Base-by-base conservation (phyloP, 23 tunicate genomes). In the Halocynthia roretzi region DNA sequence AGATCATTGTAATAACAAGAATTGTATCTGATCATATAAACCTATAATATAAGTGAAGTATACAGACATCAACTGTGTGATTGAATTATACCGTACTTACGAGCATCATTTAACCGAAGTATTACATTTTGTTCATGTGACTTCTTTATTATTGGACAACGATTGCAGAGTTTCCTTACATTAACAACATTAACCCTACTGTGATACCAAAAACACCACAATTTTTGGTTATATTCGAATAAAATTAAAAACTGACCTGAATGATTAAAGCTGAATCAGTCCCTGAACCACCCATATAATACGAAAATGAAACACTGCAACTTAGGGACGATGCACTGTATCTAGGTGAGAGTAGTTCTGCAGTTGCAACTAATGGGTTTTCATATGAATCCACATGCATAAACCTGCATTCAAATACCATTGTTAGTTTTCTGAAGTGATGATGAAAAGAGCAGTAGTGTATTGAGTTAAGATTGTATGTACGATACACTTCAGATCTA, bases 331-430 rank as follows among this genome's bases (percentile, higher is more conserved):
- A 82, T 75, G 78, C 62, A 12, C 89, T 83, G 23, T 74, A 75
- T 52, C 79, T 79, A 6, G 92, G 92, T 58, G 93, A 87, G 68
- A 76, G 71, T 57, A 92, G 75, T 72, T 92, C 86, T 23, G 98
- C 98, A 56, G 68, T 78, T 22, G 89, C 91, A 8, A 82, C 67
- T 62, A 83, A 86, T 10, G 91, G 82, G 61, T 92, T 86, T 57
- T 75, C 85, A 9, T 92, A 83, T 17, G 87, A 90, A 68, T 92
- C 98, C 21, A 83, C 98, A 56, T 86, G 98, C 98, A 92, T 92
- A 74, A 92, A 92, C 54, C 98, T 92, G 70, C 5, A 57, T 12
- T n/a, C 52, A 76, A 60, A 12, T 11, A 31, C 44, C 44, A 31
- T 31, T 31, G 44, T 31, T 31, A 31, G 44, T 31, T 31, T 31